Evolutionary conservation across 2,797 vertebrate species (phyloP), one percentile per base, ranked within the genome.

Genomic region (Acipenser transmontanus): DNA sequence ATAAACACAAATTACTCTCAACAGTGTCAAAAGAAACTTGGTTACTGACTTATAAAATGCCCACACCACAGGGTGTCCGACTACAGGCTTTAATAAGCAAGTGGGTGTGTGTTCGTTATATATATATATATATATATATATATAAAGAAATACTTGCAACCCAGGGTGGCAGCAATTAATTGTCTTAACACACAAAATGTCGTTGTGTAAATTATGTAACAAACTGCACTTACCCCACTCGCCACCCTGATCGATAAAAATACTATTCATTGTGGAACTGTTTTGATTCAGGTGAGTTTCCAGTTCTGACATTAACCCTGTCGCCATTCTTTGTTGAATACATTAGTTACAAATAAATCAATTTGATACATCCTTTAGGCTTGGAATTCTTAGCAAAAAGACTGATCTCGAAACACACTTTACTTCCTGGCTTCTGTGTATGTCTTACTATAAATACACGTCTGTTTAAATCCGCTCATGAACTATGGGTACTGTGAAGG

Each of bases 191-290:
- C 34, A 34, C 34, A 34, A 34, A 34, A 34, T 3, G 34, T 34
- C 34, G 34, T 4, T 34, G 34, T 34, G 4, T 34, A 3, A 34
- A 34, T 34, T 34, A 34, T 34, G 34, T 34, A 34, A 34, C 34
- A 34, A 34, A 34, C 2, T 34, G 2, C 34, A 1, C 78, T 83
- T 74, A 89, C 89, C 90, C 88, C 89, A 90, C 75, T 89, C 88
- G 72, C 80, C 84, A 72, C 83, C 87, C 68, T 87, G 83, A 63
- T 88, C 85, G 66, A 88, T 85, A 56, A 76, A 82, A 47, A 83
- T 76, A 64, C 48, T 63, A 50, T 75, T 81, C 84, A 84, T 84
- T 60, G 1, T 61, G 17, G 47, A 57, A 63, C 50, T 6, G 48
- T 62, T 62, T 7, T 72, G 75, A 10, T 71, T 76, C 20, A 71